A percentile compares a stretch with the other conserved stretches of the same genome.
phyloP scores from a whole-genome alignment of 2,888 invertebrate species.

The Drosophila gaucha region DNA sequence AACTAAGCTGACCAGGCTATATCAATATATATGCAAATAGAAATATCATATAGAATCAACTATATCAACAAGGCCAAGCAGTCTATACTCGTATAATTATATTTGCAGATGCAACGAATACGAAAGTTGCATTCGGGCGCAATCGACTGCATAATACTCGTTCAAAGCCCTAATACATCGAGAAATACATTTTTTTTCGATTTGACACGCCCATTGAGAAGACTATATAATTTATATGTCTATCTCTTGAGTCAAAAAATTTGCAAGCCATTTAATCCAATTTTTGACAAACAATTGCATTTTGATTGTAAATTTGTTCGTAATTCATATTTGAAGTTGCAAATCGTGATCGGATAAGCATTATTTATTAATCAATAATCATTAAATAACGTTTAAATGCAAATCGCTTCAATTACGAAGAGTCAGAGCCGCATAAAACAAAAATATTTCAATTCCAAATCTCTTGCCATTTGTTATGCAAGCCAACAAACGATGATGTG shows the following conservation, averaged over 20 bases:
- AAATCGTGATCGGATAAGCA: slow-evolving; percentile 25
- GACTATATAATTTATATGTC: too few relatives aligned
- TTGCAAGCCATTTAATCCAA: not conserved
- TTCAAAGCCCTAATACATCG: too few relatives aligned
- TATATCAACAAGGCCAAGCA: not conserved
- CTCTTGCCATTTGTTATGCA: slow-evolving; percentile 41
- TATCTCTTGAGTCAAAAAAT: not conserved
- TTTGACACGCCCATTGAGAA: too few relatives aligned
- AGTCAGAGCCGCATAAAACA: too few relatives aligned
- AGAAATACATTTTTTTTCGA: too few relatives aligned
- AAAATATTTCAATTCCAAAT: slow-evolving; percentile 29
- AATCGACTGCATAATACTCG: not conserved
- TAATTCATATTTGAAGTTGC: slow-evolving; percentile 25
- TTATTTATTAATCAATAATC: slow-evolving; percentile 64
- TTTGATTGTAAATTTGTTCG: too few relatives aligned
- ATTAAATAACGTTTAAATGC: slow-evolving; percentile 47
- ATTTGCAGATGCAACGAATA: not conserved
- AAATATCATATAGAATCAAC: not conserved
- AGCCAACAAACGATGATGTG: slow-evolving; percentile 20
- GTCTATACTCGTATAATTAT: not conserved
- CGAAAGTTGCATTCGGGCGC: not conserved
- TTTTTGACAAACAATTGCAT: slow-evolving; percentile 1
- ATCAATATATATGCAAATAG: slow-evolving; percentile 9
- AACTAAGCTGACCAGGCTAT: not conserved
- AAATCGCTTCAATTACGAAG: slow-evolving; percentile 60